Conservation (phyloP, 2,797 vertebrate genomes). For the Notoglanidium macrostoma region DNA sequence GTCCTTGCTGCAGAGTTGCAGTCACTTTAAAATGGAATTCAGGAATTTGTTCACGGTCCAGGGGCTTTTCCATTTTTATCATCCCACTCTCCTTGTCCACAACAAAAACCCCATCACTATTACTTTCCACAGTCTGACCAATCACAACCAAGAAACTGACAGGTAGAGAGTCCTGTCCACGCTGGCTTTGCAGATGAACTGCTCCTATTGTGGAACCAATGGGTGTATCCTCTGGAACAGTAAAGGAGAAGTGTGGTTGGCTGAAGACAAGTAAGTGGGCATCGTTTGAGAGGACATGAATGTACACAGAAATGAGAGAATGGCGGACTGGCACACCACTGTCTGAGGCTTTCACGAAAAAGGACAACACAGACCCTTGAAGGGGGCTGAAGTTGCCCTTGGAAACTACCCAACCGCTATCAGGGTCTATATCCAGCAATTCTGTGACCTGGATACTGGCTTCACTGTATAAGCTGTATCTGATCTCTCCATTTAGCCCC, state of each 20-base stretch:
- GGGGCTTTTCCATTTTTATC: slow-evolving; percentile 89
- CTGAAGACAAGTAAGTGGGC: slow-evolving; percentile 84
- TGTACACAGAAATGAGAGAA: slow-evolving; percentile 91
- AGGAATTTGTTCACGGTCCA: slow-evolving; percentile 85
- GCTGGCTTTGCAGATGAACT: slow-evolving; percentile 74
- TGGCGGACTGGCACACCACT: slow-evolving; percentile 88
- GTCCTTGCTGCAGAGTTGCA: slow-evolving; percentile 81
- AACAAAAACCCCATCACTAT: slow-evolving; percentile 84
- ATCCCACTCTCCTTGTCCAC: slow-evolving; percentile 88
- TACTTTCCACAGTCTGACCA: slow-evolving; percentile 86
- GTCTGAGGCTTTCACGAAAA: slow-evolving; percentile 96
- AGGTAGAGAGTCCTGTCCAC: slow-evolving; percentile 66
- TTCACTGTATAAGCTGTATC: slow-evolving; percentile 93
- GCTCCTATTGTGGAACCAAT: slow-evolving; percentile 87
- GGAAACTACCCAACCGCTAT: slow-evolving; percentile 97
- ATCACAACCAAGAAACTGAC: slow-evolving; percentile 81
- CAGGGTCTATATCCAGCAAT: slow-evolving; percentile 94
- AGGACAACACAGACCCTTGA: slow-evolving; percentile 89
- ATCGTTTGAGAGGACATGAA: slow-evolving; percentile 89
- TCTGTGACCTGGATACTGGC: slow-evolving; percentile 87
- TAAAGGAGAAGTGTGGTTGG: slow-evolving; percentile 89
- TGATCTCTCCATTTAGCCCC: slow-evolving; percentile 87
- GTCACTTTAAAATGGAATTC: slow-evolving; percentile 88
- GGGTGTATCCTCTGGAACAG: slow-evolving; percentile 82
- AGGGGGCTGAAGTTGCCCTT: slow-evolving; percentile 90